Evolutionary conservation across 1,140 invertebrate species (phyloP), one percentile per base, ranked within the genome.

Genomic region (Heliconius hermathena): DNA sequence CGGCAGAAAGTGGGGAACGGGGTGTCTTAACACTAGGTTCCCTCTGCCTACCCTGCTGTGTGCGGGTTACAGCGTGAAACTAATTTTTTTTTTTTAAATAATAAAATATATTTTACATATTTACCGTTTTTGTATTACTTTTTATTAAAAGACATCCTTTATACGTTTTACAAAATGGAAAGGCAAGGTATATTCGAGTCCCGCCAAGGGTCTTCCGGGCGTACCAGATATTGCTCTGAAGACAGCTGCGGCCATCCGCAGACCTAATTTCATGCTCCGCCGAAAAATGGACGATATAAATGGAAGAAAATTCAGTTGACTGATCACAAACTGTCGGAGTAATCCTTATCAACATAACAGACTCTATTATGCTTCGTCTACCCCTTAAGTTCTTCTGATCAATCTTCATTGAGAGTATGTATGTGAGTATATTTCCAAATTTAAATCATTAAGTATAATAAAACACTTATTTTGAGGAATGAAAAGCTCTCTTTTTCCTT

Each of bases 221-320:
- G n/a, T n/a, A n/a, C n/a, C n/a, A n/a, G n/a, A n/a, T n/a, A n/a
- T n/a, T n/a, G n/a, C n/a, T n/a, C 52, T 46, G 73, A 78, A 73
- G 77, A 79, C 77, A 79, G 54, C 77, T 79, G 77, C 77, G 77
- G 72, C 72, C 73, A 46, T 46, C 77, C 77, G 77, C 73, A 79
- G 74, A 79, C 78, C 73, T 75, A 79, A 79, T 79, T 79, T 79
- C 71, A 79, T 79, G 78, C 78, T 73, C 33, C 72, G 74, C 41
- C 41, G n/a, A 79, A 79, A 79, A 75, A 73, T 79, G 36, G 33
- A 79, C 78, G 78, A 75, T 75, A 79, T 79, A 79, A 60, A 71
- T 70, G 60, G 66, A 74, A 79, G 29, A 79, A 74, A 75, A 75
- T 79, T 75, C 72, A 74, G 73, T 71, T 46, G 57, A 74, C 54